Evolutionary conservation across 2,797 vertebrate genomes (phyloP).

Genomic region (Ataeniobius toweri): DNA sequence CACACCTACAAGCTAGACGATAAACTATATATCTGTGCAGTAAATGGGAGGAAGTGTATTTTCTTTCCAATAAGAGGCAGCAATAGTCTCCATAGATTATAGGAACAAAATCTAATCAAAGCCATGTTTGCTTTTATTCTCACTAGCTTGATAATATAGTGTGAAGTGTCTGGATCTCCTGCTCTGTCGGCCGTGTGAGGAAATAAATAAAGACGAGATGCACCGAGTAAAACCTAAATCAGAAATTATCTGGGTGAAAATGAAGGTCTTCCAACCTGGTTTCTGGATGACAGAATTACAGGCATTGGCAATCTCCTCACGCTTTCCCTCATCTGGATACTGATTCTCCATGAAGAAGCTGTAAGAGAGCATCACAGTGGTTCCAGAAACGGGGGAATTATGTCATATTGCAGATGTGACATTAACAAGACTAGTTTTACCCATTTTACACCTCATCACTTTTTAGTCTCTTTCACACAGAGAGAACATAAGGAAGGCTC

Average conservation of each 20-base stretch:
- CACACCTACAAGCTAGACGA: too few species aligned
- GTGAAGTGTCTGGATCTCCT: background rate
- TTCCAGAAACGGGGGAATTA: constrained; percentile 16
- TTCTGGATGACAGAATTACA: constrained; percentile 88
- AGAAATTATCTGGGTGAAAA: background rate
- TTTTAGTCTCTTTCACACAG: constrained; percentile 14
- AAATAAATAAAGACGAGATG: background rate
- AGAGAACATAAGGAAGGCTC: constrained; percentile 5
- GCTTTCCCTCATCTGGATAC: constrained; percentile 85
- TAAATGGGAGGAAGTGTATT: background rate
- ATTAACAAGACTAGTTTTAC: background rate
- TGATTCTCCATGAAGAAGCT: constrained; percentile 88
- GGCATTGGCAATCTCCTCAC: constrained; percentile 85
- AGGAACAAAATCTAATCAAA: background rate
- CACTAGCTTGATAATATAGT: background rate
- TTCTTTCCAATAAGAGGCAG: background rate
- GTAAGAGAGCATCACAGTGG: constrained; percentile 31
- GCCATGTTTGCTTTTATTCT: constrained; percentile 1
- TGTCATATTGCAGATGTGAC: background rate
- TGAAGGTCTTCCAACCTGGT: constrained; percentile 68
- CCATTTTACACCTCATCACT: constrained; percentile 38
- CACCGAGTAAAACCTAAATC: background rate
- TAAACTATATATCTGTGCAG: too few species aligned
- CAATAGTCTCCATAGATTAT: background rate
- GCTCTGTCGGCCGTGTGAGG: background rate